Percentiles rank a stretch among this genome's conserved stretches.
phyloP scores from a whole-genome alignment of 1,140 invertebrate genomes.

The Cotesia vestalis region DNA sequence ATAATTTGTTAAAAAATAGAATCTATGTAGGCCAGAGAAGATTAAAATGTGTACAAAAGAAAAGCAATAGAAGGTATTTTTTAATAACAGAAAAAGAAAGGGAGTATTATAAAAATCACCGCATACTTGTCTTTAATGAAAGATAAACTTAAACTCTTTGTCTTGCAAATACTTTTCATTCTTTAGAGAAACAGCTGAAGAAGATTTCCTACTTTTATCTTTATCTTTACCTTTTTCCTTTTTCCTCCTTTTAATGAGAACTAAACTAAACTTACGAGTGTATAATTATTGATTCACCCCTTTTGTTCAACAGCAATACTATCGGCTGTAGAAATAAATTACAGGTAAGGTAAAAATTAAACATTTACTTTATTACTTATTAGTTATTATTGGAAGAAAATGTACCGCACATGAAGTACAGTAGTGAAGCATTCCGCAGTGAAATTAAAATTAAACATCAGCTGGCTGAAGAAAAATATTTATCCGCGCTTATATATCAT shows the following conservation, averaged over 20 bases:
- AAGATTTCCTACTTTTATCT: background rate
- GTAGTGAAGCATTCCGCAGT: too few relatives aligned
- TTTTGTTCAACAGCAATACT: background rate
- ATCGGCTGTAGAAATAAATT: background rate
- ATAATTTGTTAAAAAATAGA: background rate
- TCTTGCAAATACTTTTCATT: constrained; percentile 10
- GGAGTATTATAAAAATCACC: background rate
- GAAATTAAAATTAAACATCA: too few relatives aligned
- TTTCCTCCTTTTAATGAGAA: background rate
- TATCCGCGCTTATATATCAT: background rate
- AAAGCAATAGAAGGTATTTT: background rate
- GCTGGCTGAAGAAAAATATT: too few relatives aligned
- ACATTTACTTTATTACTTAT: too few relatives aligned
- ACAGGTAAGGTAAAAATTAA: background rate
- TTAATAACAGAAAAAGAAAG: background rate
- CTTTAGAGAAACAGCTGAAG: background rate
- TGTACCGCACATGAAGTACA: too few relatives aligned
- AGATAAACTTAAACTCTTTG: constrained; percentile 1
- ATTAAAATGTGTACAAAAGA: background rate
- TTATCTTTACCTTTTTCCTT: background rate
- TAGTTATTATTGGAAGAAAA: too few relatives aligned
- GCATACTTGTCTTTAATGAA: constrained; percentile 8
- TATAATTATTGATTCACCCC: background rate
- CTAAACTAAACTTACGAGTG: background rate
- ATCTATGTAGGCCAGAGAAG: too few relatives aligned